Conservation (phyloP, 2,113 vertebrate genomes). For the Sclerurus mexicanus region DNA sequence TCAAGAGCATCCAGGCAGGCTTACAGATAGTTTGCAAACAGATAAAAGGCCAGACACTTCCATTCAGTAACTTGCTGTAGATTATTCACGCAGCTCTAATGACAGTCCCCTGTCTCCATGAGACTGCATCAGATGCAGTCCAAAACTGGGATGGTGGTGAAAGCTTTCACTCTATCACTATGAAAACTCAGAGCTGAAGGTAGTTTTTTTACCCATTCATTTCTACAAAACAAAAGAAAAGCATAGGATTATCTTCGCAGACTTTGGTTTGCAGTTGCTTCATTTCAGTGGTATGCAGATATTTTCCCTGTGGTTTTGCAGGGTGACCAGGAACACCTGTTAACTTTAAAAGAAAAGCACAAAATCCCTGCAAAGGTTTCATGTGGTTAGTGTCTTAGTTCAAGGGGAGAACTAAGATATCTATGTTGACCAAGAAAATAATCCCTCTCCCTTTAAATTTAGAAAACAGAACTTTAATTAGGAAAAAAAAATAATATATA, state of each 20-base stretch:
- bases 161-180: neutral
- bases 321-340: neutral
- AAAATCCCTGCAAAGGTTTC: neutral
- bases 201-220: neutral
- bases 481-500: too few species aligned
- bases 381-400: too few species aligned
- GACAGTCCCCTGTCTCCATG: constrained; percentile 29
- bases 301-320: neutral
- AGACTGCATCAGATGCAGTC: neutral
- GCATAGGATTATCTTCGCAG: neutral
- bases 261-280: neutral
- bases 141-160: constrained; percentile 15
- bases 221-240: constrained; percentile 11
- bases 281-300: neutral
- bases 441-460: too few species aligned
- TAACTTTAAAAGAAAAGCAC: neutral
- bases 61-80: constrained; percentile 24
- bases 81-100: constrained; percentile 30
- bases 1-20: constrained; percentile 30
- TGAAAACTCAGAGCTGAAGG: neutral
- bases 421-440: too few species aligned
- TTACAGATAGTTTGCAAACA: constrained; percentile 42
- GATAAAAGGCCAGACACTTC: constrained; percentile 17
- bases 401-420: too few species aligned
- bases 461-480: too few species aligned